phyloP scores from a whole-genome alignment of 37 sponge, comb jelly and placozoan species.

The Oopsacas minuta region DNA sequence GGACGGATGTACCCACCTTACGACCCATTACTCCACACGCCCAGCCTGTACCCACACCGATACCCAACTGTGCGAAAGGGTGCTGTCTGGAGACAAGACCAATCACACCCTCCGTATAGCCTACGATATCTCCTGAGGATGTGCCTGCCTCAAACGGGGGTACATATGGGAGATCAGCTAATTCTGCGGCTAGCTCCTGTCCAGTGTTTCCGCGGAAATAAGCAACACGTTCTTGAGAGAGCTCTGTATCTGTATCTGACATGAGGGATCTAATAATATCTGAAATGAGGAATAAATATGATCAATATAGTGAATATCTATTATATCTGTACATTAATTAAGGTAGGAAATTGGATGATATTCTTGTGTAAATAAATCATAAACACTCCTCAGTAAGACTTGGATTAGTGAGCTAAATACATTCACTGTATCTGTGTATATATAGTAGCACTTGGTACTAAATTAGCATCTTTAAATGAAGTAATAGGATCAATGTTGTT shows the following conservation, averaged over 20 bases:
- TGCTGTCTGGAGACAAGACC: neutral
- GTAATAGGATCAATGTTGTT: neutral
- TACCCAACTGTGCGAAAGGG: neutral
- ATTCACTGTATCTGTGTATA: too few species aligned
- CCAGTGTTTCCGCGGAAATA: neutral
- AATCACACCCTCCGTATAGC: neutral
- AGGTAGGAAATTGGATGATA: too few species aligned
- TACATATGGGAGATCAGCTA: neutral
- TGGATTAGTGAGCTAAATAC: too few species aligned
- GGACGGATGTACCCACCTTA: neutral
- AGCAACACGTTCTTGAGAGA: neutral
- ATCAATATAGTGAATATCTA: too few species aligned
- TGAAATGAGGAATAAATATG: too few species aligned
- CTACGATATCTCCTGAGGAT: neutral
- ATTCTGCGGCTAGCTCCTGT: neutral
- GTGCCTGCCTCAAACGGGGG: neutral
- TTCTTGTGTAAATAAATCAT: neutral
- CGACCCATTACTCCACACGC: neutral
- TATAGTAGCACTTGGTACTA: neutral
- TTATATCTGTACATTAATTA: too few species aligned
- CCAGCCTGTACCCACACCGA: neutral
- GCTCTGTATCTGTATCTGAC: neutral
- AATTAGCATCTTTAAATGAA: conserved; percentile 3
- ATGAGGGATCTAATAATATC: neutral
- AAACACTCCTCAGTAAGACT: neutral